Conservation (phyloP, 2,888 invertebrate genomes). For the Eupelmus urozonus region DNA sequence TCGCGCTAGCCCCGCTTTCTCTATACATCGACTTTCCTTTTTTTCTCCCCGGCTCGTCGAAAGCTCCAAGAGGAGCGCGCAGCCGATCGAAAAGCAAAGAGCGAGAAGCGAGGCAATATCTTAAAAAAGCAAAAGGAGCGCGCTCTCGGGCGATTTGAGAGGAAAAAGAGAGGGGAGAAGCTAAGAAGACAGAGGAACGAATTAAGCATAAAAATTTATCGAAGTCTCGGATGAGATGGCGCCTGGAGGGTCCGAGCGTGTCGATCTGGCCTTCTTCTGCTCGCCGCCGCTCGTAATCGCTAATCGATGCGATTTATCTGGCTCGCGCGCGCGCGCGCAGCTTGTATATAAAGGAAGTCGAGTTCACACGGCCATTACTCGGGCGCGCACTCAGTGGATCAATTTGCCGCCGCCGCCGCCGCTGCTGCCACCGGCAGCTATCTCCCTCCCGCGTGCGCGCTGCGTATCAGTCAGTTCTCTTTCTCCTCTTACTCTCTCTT, state of each 20-base stretch:
- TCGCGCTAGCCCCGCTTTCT: conserved; percentile 8
- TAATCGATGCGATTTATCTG: conserved; percentile 67
- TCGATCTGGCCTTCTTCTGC: neutral
- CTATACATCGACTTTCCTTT: neutral
- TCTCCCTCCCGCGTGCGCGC: neutral
- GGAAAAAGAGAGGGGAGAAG: neutral
- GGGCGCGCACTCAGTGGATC: neutral
- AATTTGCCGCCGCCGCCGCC: too few species aligned
- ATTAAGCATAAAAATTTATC: conserved; percentile 48
- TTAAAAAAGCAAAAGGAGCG: neutral
- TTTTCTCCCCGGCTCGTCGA: neutral
- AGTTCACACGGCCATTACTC: conserved; percentile 53
- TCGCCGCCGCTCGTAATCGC: conserved; percentile 60
- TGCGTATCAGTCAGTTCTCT: too few species aligned
- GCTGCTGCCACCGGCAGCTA: conserved; percentile 33
- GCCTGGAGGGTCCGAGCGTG: conserved; percentile 11
- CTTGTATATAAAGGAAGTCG: conserved; percentile 32
- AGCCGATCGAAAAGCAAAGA: conserved; percentile 10
- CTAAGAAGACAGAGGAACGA: conserved; percentile 16
- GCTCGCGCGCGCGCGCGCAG: conserved; percentile 30
- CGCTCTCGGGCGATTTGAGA: neutral
- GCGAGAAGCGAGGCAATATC: conserved; percentile 14
- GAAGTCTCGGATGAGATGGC: conserved; percentile 12
- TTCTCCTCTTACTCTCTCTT: neutral
- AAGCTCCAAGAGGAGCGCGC: neutral